Evolutionary conservation across 2,113 vertebrate genomes (phyloP), one percentile per base, ranked within the genome.

Genomic region (Corythaeola cristata): DNA sequence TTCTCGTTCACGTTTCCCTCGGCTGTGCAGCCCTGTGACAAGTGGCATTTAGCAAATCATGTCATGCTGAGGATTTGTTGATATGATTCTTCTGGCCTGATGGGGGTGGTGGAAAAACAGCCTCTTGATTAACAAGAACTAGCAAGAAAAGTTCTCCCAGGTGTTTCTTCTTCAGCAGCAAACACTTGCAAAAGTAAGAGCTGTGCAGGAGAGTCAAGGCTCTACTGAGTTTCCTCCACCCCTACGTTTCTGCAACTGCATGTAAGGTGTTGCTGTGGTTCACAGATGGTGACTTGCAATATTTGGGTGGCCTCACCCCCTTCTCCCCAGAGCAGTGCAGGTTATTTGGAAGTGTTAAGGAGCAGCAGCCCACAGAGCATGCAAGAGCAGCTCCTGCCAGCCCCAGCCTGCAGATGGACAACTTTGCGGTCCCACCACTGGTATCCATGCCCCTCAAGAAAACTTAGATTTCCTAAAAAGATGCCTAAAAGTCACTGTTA

Each of bases 1-100:
- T 90, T 6, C 78, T 88, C 0, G 0, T 30, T 85, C 30, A 1
- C 0, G 0, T 50, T 78, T 77, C 45, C 82, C 50, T 58, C 62
- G 64, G 74, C 92, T 60, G 15, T 11, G 63, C 35, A 30, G 47
- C 59, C 56, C 75, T 35, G 62, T 56, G 85, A 79, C 50, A 72
- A 91, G 72, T 69, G 82, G 47, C 33, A n/a, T 59, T 88, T 47
- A 84, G 39, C 55, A 90, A 89, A 88, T 67, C 23, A 1, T 24
- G 37, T 85, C 85, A 73, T 37, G 52, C 18, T 50, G 66, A 63
- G 45, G 37, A 55, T 87, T 58, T 68, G n/a, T 62, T 58, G 62
- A 18, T 78, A 11, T 6, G 63, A 44, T 73, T 82, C 71, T 53
- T 76, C 35, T 64, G 59, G 52, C 47, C 60, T 71, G 72, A 44